Conservation (phyloP, 1,140 invertebrate species). For the Diachasmimorpha longicaudata region DNA sequence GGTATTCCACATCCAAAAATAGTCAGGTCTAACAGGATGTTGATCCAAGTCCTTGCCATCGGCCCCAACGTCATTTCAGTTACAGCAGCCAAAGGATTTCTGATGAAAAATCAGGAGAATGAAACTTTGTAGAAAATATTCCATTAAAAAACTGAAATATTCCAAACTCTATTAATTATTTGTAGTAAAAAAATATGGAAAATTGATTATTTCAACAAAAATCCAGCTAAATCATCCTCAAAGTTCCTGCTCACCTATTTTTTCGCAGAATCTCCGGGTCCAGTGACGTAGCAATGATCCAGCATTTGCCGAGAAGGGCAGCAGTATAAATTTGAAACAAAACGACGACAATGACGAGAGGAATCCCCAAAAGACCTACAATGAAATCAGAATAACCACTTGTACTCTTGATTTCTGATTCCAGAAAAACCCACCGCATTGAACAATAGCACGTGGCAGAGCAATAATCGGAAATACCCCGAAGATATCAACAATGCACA, state of each 20-base stretch:
- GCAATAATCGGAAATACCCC: slow-evolving; percentile 81
- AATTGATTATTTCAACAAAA: too few species aligned
- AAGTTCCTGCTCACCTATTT: slow-evolving; percentile 62
- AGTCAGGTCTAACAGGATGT: slow-evolving; percentile 73
- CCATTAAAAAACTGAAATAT: slow-evolving; percentile 17
- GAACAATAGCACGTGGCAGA: slow-evolving; percentile 73
- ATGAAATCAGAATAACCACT: slow-evolving; percentile 29
- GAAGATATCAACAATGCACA: slow-evolving; percentile 81
- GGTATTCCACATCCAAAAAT: slow-evolving; percentile 78
- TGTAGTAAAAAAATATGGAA: too few species aligned
- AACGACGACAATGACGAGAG: slow-evolving; percentile 71
- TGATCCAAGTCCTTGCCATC: slow-evolving; percentile 66
- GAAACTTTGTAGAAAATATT: too few species aligned
- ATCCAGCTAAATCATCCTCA: too few species aligned
- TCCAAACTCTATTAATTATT: background rate
- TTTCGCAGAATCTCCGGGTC: slow-evolving; percentile 72
- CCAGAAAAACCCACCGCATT: slow-evolving; percentile 66
- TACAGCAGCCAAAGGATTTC: slow-evolving; percentile 79
- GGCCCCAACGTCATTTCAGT: slow-evolving; percentile 74
- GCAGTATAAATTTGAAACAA: slow-evolving; percentile 79
- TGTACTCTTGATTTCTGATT: background rate
- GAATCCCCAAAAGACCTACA: slow-evolving; percentile 74
- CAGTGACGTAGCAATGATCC: slow-evolving; percentile 73
- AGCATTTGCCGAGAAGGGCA: slow-evolving; percentile 73
- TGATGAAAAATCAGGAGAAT: slow-evolving; percentile 49